Conservation (phyloP, 2,113 vertebrate species). For the Excalfactoria chinensis region DNA sequence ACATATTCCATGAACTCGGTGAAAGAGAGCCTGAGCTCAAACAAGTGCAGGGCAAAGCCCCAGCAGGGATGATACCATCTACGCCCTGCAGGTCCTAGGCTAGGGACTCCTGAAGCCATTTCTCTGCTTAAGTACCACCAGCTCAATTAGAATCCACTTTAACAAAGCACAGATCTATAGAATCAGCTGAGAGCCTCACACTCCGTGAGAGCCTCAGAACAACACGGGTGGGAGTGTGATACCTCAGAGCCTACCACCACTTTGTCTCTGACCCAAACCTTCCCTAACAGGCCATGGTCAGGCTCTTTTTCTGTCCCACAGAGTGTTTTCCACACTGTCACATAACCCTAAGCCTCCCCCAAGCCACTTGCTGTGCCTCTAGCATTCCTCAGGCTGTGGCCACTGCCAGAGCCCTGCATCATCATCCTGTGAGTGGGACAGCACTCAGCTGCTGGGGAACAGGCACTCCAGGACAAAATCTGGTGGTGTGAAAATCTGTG, state of each 20-base stretch:
- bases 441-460: background rate
- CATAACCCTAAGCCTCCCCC: background rate
- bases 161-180: fast-evolving
- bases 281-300: background rate
- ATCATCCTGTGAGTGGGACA: background rate
- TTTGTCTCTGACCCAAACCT: background rate
- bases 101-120: background rate
- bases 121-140: background rate
- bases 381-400: background rate
- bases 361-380: background rate
- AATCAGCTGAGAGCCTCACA: fast-evolving
- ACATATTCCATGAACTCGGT: background rate
- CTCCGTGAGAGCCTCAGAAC: fast-evolving
- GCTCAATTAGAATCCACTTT: background rate
- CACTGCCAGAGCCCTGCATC: background rate
- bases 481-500: background rate
- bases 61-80: background rate
- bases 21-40: background rate
- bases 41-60: background rate
- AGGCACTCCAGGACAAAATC: background rate
- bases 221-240: background rate
- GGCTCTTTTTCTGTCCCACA: background rate
- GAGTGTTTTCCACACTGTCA: background rate
- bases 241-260: background rate
- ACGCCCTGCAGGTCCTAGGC: background rate